Base-by-base conservation (phyloP, 2,113 vertebrate species). In the Cnemophilus loriae region DNA sequence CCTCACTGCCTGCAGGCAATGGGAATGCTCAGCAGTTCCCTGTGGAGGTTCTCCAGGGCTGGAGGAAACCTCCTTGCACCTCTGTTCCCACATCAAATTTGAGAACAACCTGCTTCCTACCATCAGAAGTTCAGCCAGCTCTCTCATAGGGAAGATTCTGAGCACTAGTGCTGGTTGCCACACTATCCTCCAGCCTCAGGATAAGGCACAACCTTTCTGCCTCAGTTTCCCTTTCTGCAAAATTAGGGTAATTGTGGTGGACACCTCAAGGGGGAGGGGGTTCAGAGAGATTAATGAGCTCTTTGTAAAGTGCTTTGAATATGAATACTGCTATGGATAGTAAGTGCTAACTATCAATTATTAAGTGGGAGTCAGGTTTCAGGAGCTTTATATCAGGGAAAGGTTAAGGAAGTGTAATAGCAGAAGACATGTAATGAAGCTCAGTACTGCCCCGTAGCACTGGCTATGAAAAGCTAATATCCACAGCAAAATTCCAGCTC, bases 281-380 rank as follows among this genome's bases (percentile, higher is more conserved):
- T 37, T 77, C 79, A 63, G 53, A 32, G 37, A 89, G 46, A 92
- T 89, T 84, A 93, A 92, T 69, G 53, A 94, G 85, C 76, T 59
- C 41, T 90, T 94, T 81, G 53, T 92, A 78, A 95, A 95, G 80
- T 76, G 76, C 69, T 92, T 71, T 92, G 88, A 84, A 86, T 94
- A 79, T 18, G 86, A 94, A 94, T 84, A 68, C 52, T 71, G 57
- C 86, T 92, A 50, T 16, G 61, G 77, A 68, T 44, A 90, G 88
- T 79, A 84, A 94, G 83, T 81, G 57, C 76, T 89, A 95, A 90
- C 88, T 92, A 91, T 93, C 92, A 96, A 87, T 97, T 95, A 96
- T 97, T 93, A 94, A 96, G 70, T 73, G 79, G 73, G 87, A 94
- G 44, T 89, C 77, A 76, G 88, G 73, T 93, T 97, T 89, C 92